Evolutionary conservation across 2,113 vertebrate genomes (phyloP), one percentile per base, ranked within the genome.

Genomic region (Takifugu flavidus): DNA sequence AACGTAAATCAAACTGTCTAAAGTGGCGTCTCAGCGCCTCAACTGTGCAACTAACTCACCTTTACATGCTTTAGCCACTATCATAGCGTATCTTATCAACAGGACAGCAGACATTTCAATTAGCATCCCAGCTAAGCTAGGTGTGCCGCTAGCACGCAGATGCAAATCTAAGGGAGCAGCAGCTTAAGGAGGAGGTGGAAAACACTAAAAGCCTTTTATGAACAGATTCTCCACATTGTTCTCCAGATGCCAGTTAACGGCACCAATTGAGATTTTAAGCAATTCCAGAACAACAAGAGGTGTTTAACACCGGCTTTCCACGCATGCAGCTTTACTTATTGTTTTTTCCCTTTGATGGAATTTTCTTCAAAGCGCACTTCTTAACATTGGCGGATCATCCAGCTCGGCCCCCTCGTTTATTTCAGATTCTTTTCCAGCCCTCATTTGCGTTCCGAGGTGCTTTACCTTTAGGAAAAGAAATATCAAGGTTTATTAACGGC

Each of bases 301-400:
- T 85, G 77, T 85, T 89, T 84, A 83, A 83, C 72, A 68, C 65
- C 53, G 20, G 66, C 67, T 53, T 63, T 65, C 31, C 78, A 52
- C 56, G 8, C 34, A 53, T 54, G 53, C 61, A 46, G 75, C 67
- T 70, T 77, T 77, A 69, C 70, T 84, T 80, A 80, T 88, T 85
- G 85, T 89, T 88, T 77, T 71, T 4, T 10, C 64, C 74, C 79
- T 89, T 90, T 87, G 83, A 87, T 83, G 73, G 73, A 84, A 84
- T 85, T 76, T 74, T 75, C 80, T 89, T 82, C 83, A 87, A 86
- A 88, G 88, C 71, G 10, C 62, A 56, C 69, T 62, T 80, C 78
- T 86, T 85, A 76, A 84, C 70, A 66, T 85, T 14, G 65, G 72
- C 49, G 55, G 67, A 82, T 88, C 88, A 85, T 84, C 79, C 77